These are phyloP conservation scores for Vespertilio murinus DNA, from an alignment of 2,797 vertebrate species.

Conservation along the genomic window DNA sequence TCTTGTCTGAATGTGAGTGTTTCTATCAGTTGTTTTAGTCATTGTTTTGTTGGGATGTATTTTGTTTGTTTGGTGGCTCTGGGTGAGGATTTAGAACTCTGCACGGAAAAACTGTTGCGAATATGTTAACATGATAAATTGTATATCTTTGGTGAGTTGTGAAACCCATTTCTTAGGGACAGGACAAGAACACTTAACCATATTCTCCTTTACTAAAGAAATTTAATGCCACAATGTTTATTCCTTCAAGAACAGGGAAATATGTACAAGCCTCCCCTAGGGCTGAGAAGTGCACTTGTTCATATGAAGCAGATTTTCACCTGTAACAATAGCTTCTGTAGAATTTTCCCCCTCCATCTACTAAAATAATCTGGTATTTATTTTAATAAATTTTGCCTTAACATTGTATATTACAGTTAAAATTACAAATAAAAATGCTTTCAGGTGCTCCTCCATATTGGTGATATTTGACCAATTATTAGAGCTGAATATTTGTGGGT, in stretches of 20 bases:
- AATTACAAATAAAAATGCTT: neutral
- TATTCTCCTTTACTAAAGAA: neutral
- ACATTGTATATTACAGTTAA: neutral
- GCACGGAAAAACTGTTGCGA: neutral
- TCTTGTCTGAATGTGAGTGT: neutral
- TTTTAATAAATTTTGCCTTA: constrained; percentile 10
- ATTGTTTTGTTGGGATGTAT: neutral
- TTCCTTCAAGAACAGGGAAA: constrained; percentile 34
- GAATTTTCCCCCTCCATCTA: neutral
- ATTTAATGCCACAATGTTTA: neutral
- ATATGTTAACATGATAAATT: neutral
- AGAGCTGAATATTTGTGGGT: neutral
- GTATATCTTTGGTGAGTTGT: neutral
- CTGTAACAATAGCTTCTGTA: neutral
- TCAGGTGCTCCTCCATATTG: neutral
- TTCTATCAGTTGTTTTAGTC: neutral
- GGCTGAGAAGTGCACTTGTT: neutral
- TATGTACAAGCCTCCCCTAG: neutral
- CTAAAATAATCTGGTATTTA: neutral
- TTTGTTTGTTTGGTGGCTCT: neutral
- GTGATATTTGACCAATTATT: neutral
- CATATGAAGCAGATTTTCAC: neutral
- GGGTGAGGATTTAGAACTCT: neutral
- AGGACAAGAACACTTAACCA: neutral
- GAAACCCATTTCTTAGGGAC: neutral